phyloP scores from a whole-genome alignment of 2,888 invertebrate species.

The Amblyteles armatorius region DNA sequence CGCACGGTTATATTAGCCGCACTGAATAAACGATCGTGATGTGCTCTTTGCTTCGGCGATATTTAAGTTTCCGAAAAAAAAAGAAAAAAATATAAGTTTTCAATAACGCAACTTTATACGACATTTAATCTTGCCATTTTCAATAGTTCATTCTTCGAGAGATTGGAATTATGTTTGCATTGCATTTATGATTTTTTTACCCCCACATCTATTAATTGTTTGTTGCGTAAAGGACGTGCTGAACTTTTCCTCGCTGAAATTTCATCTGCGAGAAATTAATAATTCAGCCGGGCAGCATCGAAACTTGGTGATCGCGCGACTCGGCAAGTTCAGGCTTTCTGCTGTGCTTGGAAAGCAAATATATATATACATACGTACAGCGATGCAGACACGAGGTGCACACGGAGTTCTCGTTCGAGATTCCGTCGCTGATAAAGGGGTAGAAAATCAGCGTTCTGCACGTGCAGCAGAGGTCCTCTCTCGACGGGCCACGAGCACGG shows the following conservation, averaged over 20 bases:
- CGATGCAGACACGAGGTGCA: conserved; percentile 72
- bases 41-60: neutral
- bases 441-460: conserved; percentile 81
- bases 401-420: conserved; percentile 70
- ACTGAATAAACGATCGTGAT: conserved; percentile 10
- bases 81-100: neutral
- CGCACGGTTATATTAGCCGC: conserved; percentile 12
- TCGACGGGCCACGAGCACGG: conserved; percentile 48
- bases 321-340: conserved; percentile 14
- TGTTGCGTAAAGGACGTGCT: neutral
- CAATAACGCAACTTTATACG: neutral
- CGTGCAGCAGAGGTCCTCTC: conserved; percentile 73
- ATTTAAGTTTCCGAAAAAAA: neutral
- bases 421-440: conserved; percentile 78
- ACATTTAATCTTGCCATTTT: neutral
- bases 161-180: neutral
- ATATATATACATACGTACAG: conserved; percentile 29
- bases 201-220: neutral
- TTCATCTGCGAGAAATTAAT: neutral
- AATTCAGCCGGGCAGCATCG: neutral
- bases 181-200: neutral
- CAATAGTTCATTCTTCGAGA: neutral
- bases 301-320: conserved; percentile 5
- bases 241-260: neutral
- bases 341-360: conserved; percentile 15